Percentiles rank a stretch among this genome's conserved stretches.
phyloP scores from a whole-genome alignment of 2,113 vertebrate genomes.

The Charina bottae region DNA sequence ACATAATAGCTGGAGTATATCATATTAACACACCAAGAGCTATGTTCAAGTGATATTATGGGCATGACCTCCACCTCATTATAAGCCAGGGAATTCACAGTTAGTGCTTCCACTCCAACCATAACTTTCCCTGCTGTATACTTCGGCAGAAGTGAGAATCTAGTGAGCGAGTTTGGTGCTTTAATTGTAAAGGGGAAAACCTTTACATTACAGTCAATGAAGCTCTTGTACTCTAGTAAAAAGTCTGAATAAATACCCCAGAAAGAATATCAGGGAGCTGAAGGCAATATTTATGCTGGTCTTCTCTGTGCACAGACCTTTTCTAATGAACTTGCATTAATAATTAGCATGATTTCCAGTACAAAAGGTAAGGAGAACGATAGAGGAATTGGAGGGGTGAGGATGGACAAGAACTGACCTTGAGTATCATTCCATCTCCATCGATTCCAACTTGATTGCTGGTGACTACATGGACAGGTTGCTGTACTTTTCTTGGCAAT shows the following conservation, averaged over 20 bases:
- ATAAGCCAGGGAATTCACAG: conserved; percentile 53
- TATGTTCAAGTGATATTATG: conserved; percentile 62
- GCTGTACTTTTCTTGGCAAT: background rate
- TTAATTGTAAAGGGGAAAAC: conserved; percentile 27
- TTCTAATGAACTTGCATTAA: background rate
- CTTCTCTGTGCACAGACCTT: background rate
- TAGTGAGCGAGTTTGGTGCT: conserved; percentile 29
- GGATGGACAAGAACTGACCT: background rate
- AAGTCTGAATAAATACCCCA: conserved; percentile 35
- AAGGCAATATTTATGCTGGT: background rate
- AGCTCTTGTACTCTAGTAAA: conserved; percentile 6
- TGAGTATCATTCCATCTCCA: background rate
- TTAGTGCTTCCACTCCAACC: conserved; percentile 46
- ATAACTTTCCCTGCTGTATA: conserved; percentile 35
- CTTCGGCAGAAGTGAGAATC: conserved; percentile 38
- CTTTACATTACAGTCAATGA: conserved; percentile 26
- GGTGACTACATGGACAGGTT: background rate
- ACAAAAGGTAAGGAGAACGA: background rate
- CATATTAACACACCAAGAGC: conserved; percentile 59
- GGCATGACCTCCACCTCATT: conserved; percentile 49
- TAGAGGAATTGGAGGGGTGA: background rate
- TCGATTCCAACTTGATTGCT: background rate
- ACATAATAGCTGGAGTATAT: conserved; percentile 67
- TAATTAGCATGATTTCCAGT: background rate
- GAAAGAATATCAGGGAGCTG: background rate